Evolutionary conservation across 2,888 invertebrate genomes (phyloP).

Genomic region (Ariolimax columbianus): DNA sequence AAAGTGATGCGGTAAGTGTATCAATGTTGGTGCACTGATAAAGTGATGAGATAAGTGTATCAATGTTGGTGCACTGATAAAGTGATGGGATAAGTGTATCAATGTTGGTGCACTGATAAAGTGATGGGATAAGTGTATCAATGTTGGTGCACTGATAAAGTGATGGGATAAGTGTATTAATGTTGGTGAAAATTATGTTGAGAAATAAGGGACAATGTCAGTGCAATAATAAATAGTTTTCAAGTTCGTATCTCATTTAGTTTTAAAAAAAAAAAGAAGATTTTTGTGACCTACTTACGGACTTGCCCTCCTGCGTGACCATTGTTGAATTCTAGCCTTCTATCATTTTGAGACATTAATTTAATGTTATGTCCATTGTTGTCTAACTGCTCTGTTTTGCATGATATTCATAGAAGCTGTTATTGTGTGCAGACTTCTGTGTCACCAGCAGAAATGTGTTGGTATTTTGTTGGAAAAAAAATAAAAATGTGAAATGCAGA

Average conservation of each 20-base stretch:
- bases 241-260: not conserved
- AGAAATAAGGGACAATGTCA: not conserved
- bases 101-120: too few relatives aligned
- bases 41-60: too few relatives aligned
- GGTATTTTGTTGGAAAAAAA: constrained; percentile 28
- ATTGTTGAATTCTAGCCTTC: not conserved
- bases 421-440: not conserved
- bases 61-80: too few relatives aligned
- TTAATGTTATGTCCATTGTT: not conserved
- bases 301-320: too few relatives aligned
- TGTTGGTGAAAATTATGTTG: not conserved
- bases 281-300: too few relatives aligned
- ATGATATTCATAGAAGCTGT: not conserved
- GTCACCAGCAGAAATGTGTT: not conserved
- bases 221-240: not conserved
- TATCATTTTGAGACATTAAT: constrained; percentile 3
- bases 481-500: not conserved
- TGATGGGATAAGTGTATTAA: not conserved
- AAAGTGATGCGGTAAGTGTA: too few relatives aligned
- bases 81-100: too few relatives aligned
- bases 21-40: too few relatives aligned
- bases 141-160: not conserved
- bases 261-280: not conserved
- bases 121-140: too few relatives aligned
- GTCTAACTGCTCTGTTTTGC: not conserved